Evolutionary conservation across 2,888 invertebrate genomes (phyloP).

Genomic region (Tipula vernalis): DNA sequence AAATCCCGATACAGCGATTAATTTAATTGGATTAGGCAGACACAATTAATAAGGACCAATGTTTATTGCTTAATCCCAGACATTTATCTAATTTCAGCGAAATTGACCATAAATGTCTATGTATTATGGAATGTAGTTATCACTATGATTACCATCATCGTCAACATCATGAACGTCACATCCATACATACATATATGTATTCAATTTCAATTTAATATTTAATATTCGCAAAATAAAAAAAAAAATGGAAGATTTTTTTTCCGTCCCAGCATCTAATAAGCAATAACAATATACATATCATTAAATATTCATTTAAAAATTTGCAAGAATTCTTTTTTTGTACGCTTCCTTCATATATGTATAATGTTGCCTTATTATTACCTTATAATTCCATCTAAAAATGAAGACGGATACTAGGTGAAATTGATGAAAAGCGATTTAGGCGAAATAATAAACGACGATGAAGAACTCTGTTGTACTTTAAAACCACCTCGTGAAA

Average conservation of each 20-base stretch:
- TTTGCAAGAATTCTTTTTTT: neutral
- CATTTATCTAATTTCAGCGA: no score
- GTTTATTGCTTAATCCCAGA: no score
- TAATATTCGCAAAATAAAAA: neutral
- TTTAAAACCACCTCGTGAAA: neutral
- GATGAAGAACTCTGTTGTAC: neutral
- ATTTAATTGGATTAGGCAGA: no score
- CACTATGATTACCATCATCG: neutral
- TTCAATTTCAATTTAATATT: neutral
- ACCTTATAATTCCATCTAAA: neutral
- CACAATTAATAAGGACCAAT: no score
- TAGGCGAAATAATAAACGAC: neutral
- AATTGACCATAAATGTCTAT: no score
- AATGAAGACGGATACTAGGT: neutral
- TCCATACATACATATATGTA: neutral
- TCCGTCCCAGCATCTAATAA: neutral
- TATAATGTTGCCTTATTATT: neutral
- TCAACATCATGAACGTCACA: neutral
- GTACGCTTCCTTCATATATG: neutral
- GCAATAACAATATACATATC: neutral
- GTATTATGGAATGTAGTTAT: no score
- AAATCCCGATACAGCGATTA: no score
- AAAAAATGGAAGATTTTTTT: neutral
- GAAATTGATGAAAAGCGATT: neutral
- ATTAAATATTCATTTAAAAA: neutral